A percentile compares a stretch with the other conserved stretches of the same genome.
These are phyloP conservation scores for Apolygus lucorum DNA, from an alignment of 1,140 invertebrate genomes.

Conservation along the genomic window DNA sequence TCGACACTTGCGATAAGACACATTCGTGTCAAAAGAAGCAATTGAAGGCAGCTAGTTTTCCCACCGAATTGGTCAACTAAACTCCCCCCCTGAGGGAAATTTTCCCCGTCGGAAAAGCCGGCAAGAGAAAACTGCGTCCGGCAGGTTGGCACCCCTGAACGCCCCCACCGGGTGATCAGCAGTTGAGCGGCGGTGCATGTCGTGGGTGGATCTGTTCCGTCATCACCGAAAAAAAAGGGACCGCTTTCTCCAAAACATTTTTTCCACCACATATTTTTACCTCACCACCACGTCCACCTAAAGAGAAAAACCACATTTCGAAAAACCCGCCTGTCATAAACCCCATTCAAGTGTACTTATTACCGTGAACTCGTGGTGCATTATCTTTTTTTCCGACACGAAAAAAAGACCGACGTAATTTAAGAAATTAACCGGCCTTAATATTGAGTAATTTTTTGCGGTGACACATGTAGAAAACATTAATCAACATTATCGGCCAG, in stretches of 20 bases:
- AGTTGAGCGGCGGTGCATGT: conserved; percentile 20
- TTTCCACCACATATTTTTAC: background rate
- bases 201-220: conserved; percentile 18
- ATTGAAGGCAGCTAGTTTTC: too few relatives aligned
- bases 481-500: too few relatives aligned
- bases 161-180: background rate
- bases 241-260: background rate
- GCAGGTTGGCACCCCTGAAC: background rate
- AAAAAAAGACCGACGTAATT: too few relatives aligned
- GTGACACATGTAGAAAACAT: too few relatives aligned
- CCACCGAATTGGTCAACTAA: too few relatives aligned
- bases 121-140: background rate
- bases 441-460: too few relatives aligned
- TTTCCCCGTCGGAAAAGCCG: too few relatives aligned
- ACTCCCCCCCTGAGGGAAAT: too few relatives aligned
- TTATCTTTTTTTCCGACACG: too few relatives aligned
- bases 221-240: conserved; percentile 14
- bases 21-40: too few relatives aligned
- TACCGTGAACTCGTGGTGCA: conserved; percentile 10
- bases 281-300: background rate
- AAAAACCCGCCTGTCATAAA: background rate
- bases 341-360: conserved; percentile 20
- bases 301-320: background rate
- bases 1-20: too few relatives aligned
- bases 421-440: too few relatives aligned